Evolutionary conservation across 2,113 vertebrate species (phyloP), one percentile per base, ranked within the genome.

Genomic region (Salminus brasiliensis): DNA sequence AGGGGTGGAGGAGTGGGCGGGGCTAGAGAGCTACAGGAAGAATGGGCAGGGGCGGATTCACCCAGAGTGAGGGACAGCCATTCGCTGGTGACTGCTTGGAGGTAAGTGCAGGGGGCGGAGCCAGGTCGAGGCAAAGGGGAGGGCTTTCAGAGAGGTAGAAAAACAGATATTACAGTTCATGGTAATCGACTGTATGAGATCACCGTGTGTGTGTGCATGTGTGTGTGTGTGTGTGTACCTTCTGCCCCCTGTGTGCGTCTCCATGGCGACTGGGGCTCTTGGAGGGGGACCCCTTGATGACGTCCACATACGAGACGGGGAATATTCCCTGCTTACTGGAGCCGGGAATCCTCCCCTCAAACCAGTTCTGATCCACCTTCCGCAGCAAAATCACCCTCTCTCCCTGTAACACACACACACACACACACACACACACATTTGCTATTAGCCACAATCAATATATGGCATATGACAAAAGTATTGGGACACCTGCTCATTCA

Each of bases 341-440:
- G 84, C 96, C 96, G 70, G 95, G 94, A 85, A 99, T 95, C 92
- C 95, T 97, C 80, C 98, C 97, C 93, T 99, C 97, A 77, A 96
- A 99, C 98, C 98, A 99, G 90, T 99, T 99, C 90, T 96, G 95
- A 92, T 99, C 98, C 87, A 99, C 96, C 89, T 95, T 93, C 87
- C 98, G 95, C 57, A 98, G 90, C 87, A 99, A 93, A 85, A 95
- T 93, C 60, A 99, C 86, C 91, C 89, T 92, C 87, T 99, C 98
- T n/a, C 98, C 98, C 97, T 99, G 87, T 65, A 91, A 90, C 32
- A 47, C 47, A 76, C 5, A 74, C 52, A 85, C 23, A 65, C 8
- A 76, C 16, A 84, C 52, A 85, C 23, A 65, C 8, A 76, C 15
- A 84, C 8, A 21, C 2, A 62, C 47, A 49, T 11, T 79, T 16